phyloP scores from a whole-genome alignment of 1,140 invertebrate genomes.

The Episyrphus balteatus region DNA sequence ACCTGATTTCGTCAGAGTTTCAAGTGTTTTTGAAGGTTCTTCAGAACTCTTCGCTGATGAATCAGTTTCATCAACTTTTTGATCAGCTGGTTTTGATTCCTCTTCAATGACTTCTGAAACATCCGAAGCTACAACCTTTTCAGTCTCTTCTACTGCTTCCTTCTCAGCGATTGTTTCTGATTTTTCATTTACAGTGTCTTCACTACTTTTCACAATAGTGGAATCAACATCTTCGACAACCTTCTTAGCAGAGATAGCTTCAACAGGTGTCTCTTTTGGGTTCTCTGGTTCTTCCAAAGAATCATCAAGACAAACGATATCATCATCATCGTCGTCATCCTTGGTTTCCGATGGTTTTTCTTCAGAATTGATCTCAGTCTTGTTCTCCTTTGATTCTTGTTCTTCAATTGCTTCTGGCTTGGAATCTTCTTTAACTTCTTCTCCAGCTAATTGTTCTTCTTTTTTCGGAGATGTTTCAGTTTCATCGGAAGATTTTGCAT shows the following conservation, averaged over 20 bases:
- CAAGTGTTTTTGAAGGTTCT: too few species aligned
- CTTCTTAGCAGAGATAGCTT: conserved; percentile 7
- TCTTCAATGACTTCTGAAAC: too few species aligned
- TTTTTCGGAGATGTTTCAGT: not conserved
- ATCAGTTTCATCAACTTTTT: too few species aligned
- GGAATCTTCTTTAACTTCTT: not conserved
- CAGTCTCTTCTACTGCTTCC: not conserved
- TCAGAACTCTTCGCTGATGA: too few species aligned
- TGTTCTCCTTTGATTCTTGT: not conserved
- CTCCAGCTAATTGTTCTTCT: not conserved
- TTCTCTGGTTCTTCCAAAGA: not conserved
- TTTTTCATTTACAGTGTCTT: not conserved
- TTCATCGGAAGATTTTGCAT: not conserved
- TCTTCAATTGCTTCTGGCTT: not conserved
- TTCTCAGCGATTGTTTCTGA: not conserved
- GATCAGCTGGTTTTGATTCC: too few species aligned
- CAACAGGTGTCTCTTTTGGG: not conserved
- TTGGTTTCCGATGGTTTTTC: conserved; percentile 1
- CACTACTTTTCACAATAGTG: too few species aligned
- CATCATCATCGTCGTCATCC: not conserved
- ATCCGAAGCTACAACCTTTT: conserved; percentile 4
- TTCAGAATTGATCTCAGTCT: not conserved
- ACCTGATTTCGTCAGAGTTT: too few species aligned
- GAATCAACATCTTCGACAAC: conserved; percentile 1
- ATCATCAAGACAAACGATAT: not conserved